Base-by-base conservation (phyloP, 2,113 vertebrate genomes). In the Hiodon alosoides region DNA sequence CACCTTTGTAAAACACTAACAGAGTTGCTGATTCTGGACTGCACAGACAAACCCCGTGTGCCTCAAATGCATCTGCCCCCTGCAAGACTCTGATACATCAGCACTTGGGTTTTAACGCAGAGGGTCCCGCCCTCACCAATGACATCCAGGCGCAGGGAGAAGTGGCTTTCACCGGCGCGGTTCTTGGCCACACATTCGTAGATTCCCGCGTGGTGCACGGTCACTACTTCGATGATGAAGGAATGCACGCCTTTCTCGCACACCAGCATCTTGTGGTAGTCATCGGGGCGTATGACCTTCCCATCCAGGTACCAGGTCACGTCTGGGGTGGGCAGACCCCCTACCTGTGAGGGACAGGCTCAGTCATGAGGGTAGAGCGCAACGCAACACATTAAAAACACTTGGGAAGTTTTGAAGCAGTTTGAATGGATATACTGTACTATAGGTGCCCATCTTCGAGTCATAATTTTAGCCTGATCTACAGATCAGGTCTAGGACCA, bases 241-340 rank as follows among this genome's bases (percentile, higher is more conserved):
- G 96, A 98, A 82, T 97, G 95, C 85, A 98, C 89, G 69, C 93
- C 94, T 75, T 96, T 98, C 81, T 97, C 96, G 81, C 94, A 97
- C 80, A 98, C 95, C 79, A 98, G 89, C 95, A 98, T 97, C 90
- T 98, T 98, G 67, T 98, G 96, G 82, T 94, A 90, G 74, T 97
- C 94, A 57, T 98, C 95, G 5, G 94, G 93, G 5, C 95, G 94
- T 62, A 98, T 93, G 78, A 92, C 92, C 88, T 93, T 94, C 60
- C 95, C 94, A 0, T 98, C 95, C 86, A 96, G 89, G 80, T 95
- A 96, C 96, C 96, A 98, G 82, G 89, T 90, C 71, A 98, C 88
- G 62, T 98, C 96, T 47, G 96, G 95, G 9, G 90, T 91, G 0
- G 96, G 96, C 67, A 98, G 87, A 51, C 94, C 96, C 1, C 92